These are phyloP conservation scores for Drosophila buzzatii DNA, from an alignment of 2,888 invertebrate genomes.

Conservation along the genomic window DNA sequence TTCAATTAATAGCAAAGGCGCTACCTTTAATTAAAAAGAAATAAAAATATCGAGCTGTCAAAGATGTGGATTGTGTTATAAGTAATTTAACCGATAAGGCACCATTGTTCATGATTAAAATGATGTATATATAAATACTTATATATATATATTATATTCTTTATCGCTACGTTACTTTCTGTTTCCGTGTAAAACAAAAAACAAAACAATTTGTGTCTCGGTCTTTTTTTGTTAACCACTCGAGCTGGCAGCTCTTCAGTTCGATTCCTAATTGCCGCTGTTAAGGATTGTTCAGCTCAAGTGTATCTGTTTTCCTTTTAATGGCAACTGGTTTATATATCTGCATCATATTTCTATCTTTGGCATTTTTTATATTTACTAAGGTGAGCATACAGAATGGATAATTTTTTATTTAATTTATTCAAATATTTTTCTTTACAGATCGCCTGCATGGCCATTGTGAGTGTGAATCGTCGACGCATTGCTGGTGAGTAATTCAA, in stretches of 20 bases:
- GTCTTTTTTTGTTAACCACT: slow-evolving; percentile 7
- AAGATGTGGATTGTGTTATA: slow-evolving; percentile 39
- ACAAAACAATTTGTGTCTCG: background rate
- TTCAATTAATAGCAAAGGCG: slow-evolving; percentile 38
- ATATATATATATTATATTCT: background rate
- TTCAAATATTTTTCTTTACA: slow-evolving; percentile 11
- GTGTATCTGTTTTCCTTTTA: slow-evolving; percentile 1
- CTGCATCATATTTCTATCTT: slow-evolving; percentile 27
- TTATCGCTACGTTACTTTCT: slow-evolving; percentile 44
- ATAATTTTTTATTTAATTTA: background rate
- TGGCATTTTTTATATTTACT: slow-evolving; percentile 38
- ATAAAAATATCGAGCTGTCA: slow-evolving; percentile 37
- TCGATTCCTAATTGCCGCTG: slow-evolving; percentile 25
- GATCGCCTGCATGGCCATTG: slow-evolving; percentile 30
- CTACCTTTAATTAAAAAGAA: slow-evolving; percentile 39
- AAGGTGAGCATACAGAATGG: slow-evolving; percentile 13
- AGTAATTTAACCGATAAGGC: slow-evolving; percentile 63
- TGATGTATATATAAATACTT: slow-evolving; percentile 16
- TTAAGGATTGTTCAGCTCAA: slow-evolving; percentile 17
- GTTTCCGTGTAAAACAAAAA: slow-evolving; percentile 23
- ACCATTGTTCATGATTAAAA: slow-evolving; percentile 45
- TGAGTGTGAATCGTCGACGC: slow-evolving; percentile 10
- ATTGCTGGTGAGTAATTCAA: slow-evolving; percentile 20
- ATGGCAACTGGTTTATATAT: slow-evolving; percentile 39
- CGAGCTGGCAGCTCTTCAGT: slow-evolving; percentile 29